phyloP scores from a whole-genome alignment of 2,797 vertebrate genomes.

The Masticophis lateralis region DNA sequence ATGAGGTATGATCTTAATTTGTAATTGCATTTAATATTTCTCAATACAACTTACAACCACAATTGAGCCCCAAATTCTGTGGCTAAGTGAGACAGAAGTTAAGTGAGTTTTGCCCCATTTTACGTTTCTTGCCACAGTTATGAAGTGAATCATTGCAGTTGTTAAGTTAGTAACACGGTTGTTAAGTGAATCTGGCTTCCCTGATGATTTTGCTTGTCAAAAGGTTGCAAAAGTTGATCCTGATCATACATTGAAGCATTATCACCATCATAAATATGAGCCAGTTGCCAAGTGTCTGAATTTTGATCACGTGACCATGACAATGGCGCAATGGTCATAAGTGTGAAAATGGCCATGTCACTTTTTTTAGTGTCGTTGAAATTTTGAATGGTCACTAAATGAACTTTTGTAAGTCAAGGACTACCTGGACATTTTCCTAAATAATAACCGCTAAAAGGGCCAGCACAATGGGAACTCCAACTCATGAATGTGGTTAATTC shows the following conservation, averaged over 20 bases:
- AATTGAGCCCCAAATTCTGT: background rate
- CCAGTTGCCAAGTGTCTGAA: background rate
- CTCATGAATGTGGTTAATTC: background rate
- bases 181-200: background rate
- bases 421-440: background rate
- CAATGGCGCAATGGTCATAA: background rate
- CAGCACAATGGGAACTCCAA: too few species aligned
- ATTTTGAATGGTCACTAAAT: background rate
- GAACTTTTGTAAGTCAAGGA: background rate
- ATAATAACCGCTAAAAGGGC: background rate
- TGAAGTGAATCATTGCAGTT: background rate
- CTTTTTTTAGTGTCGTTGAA: background rate
- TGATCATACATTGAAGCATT: background rate
- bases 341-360: background rate
- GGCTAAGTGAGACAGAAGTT: background rate
- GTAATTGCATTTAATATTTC: background rate
- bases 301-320: background rate
- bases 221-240: background rate
- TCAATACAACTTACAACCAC: background rate
- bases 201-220: background rate
- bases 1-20: background rate
- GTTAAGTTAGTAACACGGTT: background rate
- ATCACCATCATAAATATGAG: background rate
- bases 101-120: background rate
- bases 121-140: background rate